Percentiles rank a stretch among this genome's conserved stretches.
Conservation (phyloP, 2,888 invertebrate species). For the Mesochorus sp. region DNA sequence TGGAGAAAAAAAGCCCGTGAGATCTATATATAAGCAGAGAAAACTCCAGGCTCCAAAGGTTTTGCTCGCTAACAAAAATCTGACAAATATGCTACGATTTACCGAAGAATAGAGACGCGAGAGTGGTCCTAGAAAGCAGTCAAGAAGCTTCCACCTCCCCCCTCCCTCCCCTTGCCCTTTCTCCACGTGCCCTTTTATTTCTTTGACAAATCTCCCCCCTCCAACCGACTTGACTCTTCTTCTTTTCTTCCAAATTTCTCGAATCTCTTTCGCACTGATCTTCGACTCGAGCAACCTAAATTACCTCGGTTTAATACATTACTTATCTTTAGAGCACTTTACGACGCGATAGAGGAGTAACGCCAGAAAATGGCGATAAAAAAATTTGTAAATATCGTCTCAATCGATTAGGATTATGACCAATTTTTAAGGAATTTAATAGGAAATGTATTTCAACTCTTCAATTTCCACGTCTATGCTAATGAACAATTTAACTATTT, state of each 20-base stretch:
- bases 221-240: neutral
- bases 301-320: too few species aligned
- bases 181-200: constrained; percentile 52
- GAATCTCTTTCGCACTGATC: constrained; percentile 20
- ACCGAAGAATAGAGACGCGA: constrained; percentile 77
- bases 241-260: constrained; percentile 28
- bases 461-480: too few species aligned
- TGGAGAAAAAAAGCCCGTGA: constrained; percentile 22
- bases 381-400: too few species aligned
- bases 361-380: too few species aligned
- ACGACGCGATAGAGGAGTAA: too few species aligned
- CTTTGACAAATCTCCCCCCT: neutral
- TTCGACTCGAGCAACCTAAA: constrained; percentile 1
- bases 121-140: constrained; percentile 55
- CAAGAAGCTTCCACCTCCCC: constrained; percentile 13
- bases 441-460: too few species aligned
- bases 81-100: constrained; percentile 82
- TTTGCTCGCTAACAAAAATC: constrained; percentile 81
- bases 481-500: too few species aligned
- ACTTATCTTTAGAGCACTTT: too few species aligned
- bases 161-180: neutral
- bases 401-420: too few species aligned
- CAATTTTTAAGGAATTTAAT: too few species aligned
- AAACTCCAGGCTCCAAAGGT: constrained; percentile 19
- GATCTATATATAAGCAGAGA: constrained; percentile 5